Conservation (phyloP, 2,113 vertebrate genomes). For the Pseudorhombus dupliciocellatus region DNA sequence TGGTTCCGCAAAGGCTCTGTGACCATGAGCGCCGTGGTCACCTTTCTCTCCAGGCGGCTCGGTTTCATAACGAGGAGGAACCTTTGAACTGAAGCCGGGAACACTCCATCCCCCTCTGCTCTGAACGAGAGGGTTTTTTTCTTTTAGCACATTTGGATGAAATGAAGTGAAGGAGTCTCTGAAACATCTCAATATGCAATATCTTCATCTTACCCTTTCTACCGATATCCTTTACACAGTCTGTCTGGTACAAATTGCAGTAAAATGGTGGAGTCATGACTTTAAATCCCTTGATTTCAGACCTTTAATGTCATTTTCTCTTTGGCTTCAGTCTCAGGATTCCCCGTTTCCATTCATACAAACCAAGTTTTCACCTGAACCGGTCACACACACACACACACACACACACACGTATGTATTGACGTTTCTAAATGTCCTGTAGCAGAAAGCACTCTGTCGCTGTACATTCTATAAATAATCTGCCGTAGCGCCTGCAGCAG, state of each 20-base stretch:
- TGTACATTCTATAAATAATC: slow-evolving; percentile 15
- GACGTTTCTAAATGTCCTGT: slow-evolving; percentile 38
- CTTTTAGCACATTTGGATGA: too few species aligned
- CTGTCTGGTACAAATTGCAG: not conserved
- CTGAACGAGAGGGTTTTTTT: too few species aligned
- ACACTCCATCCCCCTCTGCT: too few species aligned
- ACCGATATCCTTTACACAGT: not conserved
- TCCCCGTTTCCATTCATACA: too few species aligned
- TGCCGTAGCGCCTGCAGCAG: slow-evolving; percentile 28
- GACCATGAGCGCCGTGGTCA: not conserved
- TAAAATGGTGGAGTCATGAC: not conserved
- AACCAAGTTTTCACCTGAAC: too few species aligned
- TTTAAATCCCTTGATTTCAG: too few species aligned
- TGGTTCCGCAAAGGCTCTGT: not conserved
- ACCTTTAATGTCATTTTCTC: not conserved
- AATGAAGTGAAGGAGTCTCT: not conserved
- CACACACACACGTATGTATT: slow-evolving; percentile 6
- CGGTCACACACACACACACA: not conserved
- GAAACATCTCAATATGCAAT: not conserved
- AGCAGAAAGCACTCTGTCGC: slow-evolving; percentile 21
- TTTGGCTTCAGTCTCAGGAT: not conserved
- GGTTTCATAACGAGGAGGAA: too few species aligned
- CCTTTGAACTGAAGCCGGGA: too few species aligned
- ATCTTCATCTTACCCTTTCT: not conserved
- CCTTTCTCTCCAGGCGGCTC: not conserved